Evolutionary conservation across 2,113 vertebrate genomes (phyloP).

Genomic region (Osmerus eperlanus): DNA sequence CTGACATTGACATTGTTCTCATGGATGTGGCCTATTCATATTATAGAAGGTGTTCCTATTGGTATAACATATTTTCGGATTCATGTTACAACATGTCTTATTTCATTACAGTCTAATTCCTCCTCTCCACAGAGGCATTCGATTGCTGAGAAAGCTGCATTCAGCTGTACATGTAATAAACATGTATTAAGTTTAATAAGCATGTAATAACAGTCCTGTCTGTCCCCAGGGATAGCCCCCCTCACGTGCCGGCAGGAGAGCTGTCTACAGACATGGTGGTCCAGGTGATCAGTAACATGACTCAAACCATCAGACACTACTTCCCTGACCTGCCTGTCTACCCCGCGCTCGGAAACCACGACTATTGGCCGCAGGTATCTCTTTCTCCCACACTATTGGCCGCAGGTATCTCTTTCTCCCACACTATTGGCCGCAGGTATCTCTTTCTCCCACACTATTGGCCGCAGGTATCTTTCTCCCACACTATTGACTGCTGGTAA

Average conservation of each 20-base stretch:
- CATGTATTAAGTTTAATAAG: not conserved
- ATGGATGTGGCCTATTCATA: no score
- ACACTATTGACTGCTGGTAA: no score
- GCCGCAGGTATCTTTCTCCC: no score
- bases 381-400: not conserved
- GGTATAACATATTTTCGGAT: no score
- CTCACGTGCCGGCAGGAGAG: conserved; percentile 82
- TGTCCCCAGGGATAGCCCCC: conserved; percentile 86
- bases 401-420: not conserved
- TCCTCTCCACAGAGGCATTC: no score
- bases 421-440: not conserved
- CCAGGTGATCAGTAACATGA: conserved; percentile 87
- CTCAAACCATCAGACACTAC: conserved; percentile 73
- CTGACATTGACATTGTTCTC: no score
- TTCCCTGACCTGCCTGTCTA: conserved; percentile 87
- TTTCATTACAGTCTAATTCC: no score
- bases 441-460: no score
- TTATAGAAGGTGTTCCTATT: no score
- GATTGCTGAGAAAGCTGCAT: no score
- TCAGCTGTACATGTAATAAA: no score
- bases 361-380: conserved; percentile 95
- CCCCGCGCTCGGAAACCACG: conserved; percentile 92
- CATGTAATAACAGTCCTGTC: not conserved
- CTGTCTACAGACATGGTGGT: conserved; percentile 88
- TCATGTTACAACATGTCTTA: no score